Evolutionary conservation across 2,888 invertebrate species (phyloP), one percentile per base, ranked within the genome.

Genomic region (Drosophila falleni): DNA sequence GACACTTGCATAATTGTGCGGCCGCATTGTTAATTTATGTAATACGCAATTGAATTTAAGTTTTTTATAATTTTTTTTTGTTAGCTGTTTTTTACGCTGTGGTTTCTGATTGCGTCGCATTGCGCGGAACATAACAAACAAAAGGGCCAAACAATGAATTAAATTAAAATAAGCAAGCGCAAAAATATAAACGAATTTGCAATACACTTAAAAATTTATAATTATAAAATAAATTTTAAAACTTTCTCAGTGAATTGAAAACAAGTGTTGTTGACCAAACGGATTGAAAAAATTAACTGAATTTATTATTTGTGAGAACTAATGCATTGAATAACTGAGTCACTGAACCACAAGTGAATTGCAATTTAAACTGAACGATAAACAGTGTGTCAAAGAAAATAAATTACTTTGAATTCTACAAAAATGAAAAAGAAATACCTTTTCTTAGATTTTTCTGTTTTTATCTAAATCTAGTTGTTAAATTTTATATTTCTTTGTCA

Each of bases 11-110:
- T 89, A 86, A 86, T 79, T 88, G 73, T 82, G 72, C 56, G 72
- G 67, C 77, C 78, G 76, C 80, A 84, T 60, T 81, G 87, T 89
- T 72, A 72, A 76, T 84, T 81, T 74, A 71, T 66, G 77, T 80
- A 76, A 87, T 80, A 83, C 84, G 89, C 89, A 88, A 85, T 90
- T 89, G 74, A 82, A 90, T 90, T 89, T 79, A 89, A 56, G 46
- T 46, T 56, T 35, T 39, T 53, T 37, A 16, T 23, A 8, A 29
- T 29, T 29, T 3, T 41, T 60, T 62, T 89, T 80, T 78, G 71
- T 89, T 87, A 61, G 59, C 58, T 39, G 2, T 23, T 46, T 74
- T 68, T 44, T 59, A 62, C 78, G 70, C 67, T 71, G 71, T 64
- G 76, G 75, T 66, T 76, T 62, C 23, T 51, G 60, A 65, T 49